Evolutionary conservation across 2,888 invertebrate genomes (phyloP).

Genomic region (Chorisops tibialis): DNA sequence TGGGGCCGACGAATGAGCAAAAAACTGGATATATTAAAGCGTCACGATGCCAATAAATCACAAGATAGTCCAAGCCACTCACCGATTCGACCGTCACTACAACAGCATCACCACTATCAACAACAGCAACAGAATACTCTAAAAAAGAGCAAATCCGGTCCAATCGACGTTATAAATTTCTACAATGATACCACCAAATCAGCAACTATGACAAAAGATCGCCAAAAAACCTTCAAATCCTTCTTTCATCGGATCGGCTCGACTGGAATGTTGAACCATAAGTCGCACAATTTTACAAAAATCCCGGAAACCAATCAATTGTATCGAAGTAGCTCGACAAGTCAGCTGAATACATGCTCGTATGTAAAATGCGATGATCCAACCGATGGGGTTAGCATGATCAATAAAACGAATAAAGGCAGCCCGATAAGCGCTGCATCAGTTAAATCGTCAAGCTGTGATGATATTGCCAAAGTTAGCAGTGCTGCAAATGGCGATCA

Average conservation of each 20-base stretch:
- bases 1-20: slow-evolving; percentile 79
- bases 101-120: slow-evolving; percentile 24
- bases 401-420: slow-evolving; percentile 53
- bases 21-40: slow-evolving; percentile 70
- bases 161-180: slow-evolving; percentile 39
- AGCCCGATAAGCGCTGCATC: slow-evolving; percentile 44
- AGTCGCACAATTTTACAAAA: slow-evolving; percentile 48
- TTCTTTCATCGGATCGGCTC: slow-evolving; percentile 75
- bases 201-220: slow-evolving; percentile 33
- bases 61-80: slow-evolving; percentile 32
- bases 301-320: slow-evolving; percentile 46
- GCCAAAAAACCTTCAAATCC: slow-evolving; percentile 63
- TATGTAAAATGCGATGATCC: slow-evolving; percentile 78
- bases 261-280: slow-evolving; percentile 67
- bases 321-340: slow-evolving; percentile 75
- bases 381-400: slow-evolving; percentile 70
- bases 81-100: slow-evolving; percentile 38
- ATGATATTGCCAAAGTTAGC: slow-evolving; percentile 65
- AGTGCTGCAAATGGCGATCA: slow-evolving; percentile 41
- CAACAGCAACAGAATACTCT: slow-evolving; percentile 39
- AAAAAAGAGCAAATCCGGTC: slow-evolving; percentile 58
- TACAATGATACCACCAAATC: slow-evolving; percentile 30
- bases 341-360: slow-evolving; percentile 63
- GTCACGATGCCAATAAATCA: slow-evolving; percentile 61
- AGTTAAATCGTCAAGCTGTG: slow-evolving; percentile 67